Base-by-base conservation (phyloP, 2,888 invertebrate genomes). In the Pseudeuparius sepicola region DNA sequence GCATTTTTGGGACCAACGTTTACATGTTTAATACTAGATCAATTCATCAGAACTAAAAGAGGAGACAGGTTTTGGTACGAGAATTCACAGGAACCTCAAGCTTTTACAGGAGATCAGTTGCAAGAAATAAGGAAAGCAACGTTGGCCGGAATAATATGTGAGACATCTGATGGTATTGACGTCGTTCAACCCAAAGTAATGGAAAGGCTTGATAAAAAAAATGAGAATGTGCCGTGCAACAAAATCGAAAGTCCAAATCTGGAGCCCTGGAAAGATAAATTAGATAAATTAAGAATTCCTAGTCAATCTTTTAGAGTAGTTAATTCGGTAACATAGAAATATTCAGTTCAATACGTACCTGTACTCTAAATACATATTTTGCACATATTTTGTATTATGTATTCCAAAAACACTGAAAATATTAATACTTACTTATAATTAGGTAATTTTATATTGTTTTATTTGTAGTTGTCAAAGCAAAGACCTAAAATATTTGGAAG, bases 31-130 rank as follows among this genome's bases (percentile, higher is more conserved):
- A 67, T 93, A 28, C 71, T 81, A 0, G 84, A 87, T 63, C 92
- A 93, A 65, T 93, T 92, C 64, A 59, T 77, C 11, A 65, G 87
- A 29, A 58, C 88, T 14, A 86, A 87, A 64, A 59, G 66, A 24
- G 92, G 85, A 0, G 93, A 93, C 62, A 67, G 89, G 28, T 86
- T 75, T 65, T 93, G 89, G 87, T 92, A 90, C 54, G 92, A 93
- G 59, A 77, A 77, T 18, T 61, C 65, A 2, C 68, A 75, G 36
- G 61, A 68, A 18, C 68, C 71, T 1, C 70, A 79, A 40, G 71
- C 71, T 3, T 88, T 88, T 50, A 74, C 74, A 2, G 53, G 63
- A 74, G 78, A 72, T 24, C 93, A 94, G 71, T 63, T 93, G 10
- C 61, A 65, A 0, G 85, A 90, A 60, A 76, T 96, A 34, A 74